phyloP scores from a whole-genome alignment of 2,797 vertebrate genomes.

The Apogon talboti region DNA sequence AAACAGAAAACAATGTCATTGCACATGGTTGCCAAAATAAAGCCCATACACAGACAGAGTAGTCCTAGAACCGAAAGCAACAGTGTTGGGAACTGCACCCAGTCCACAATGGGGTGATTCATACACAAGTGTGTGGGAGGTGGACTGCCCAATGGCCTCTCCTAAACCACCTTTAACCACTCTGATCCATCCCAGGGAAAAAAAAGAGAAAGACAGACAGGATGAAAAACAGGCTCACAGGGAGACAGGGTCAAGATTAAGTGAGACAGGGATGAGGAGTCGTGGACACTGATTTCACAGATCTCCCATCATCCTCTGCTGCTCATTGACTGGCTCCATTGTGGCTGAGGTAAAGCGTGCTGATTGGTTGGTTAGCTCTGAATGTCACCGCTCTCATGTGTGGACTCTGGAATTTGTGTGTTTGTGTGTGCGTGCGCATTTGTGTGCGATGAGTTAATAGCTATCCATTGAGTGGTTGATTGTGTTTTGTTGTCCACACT shows the following conservation, averaged over 20 bases:
- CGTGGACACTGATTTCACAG: slow-evolving; percentile 63
- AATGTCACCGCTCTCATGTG: slow-evolving; percentile 71
- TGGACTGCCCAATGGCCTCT: slow-evolving; percentile 49
- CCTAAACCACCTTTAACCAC: slow-evolving; percentile 59
- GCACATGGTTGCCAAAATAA: slow-evolving; percentile 45
- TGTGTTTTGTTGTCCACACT: slow-evolving; percentile 80
- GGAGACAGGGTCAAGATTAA: slow-evolving; percentile 46
- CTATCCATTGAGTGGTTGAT: slow-evolving; percentile 77
- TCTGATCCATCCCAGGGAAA: slow-evolving; percentile 42
- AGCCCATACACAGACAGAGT: slow-evolving; percentile 10
- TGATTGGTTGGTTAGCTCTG: slow-evolving; percentile 67
- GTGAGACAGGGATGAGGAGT: slow-evolving; percentile 56
- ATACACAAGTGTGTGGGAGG: slow-evolving; percentile 60
- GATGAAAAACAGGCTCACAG: slow-evolving; percentile 11
- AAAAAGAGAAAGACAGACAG: slow-evolving; percentile 11
- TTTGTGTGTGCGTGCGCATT: slow-evolving; percentile 31
- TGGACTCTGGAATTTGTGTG: slow-evolving; percentile 67
- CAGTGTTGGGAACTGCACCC: slow-evolving; percentile 35
- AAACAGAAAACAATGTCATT: slow-evolving; percentile 1
- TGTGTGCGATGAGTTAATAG: slow-evolving; percentile 80
- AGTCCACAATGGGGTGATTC: slow-evolving; percentile 67
- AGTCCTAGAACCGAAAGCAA: slow-evolving; percentile 19
- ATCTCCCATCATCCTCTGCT: slow-evolving; percentile 66
- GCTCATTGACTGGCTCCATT: slow-evolving; percentile 73
- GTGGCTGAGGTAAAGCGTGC: slow-evolving; percentile 41